Evolutionary conservation across 2,113 vertebrate species (phyloP).

Genomic region (Thunnus thynnus): DNA sequence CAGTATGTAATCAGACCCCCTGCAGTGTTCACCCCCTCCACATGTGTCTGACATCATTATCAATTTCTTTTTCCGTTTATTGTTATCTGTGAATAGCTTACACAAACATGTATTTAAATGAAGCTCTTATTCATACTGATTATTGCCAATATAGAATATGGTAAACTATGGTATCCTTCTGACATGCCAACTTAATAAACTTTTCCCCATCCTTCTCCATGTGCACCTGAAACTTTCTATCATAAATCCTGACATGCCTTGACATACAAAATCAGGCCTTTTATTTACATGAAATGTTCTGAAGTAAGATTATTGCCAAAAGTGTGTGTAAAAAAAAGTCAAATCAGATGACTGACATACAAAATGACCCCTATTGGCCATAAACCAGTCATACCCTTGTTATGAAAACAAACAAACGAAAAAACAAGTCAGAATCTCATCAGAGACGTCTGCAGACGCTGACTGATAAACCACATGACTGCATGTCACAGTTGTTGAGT

Average conservation of each 20-base stretch:
- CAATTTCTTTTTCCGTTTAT: not conserved
- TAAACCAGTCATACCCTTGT: not conserved
- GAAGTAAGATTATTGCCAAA: not conserved
- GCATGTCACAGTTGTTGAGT: constrained; percentile 1
- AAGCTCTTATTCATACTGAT: too few species aligned
- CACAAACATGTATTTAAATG: too few species aligned
- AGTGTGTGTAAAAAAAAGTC: not conserved
- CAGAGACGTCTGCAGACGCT: not conserved
- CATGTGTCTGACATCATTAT: not conserved
- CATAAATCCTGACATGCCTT: not conserved
- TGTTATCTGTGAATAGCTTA: not conserved
- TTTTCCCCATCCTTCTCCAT: not conserved
- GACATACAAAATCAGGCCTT: not conserved
- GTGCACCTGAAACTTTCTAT: not conserved
- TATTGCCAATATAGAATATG: too few species aligned
- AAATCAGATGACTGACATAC: not conserved
- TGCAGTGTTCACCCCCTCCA: not conserved
- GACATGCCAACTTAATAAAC: not conserved
- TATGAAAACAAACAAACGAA: constrained; percentile 8
- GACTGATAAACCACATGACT: constrained; percentile 27
- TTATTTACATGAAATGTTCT: not conserved
- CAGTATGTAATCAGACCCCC: constrained; percentile 3
- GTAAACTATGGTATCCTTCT: too few species aligned
- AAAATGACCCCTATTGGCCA: not conserved
- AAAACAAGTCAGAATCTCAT: constrained; percentile 15